Evolutionary conservation across 2,113 vertebrate genomes (phyloP).

Genomic region (Nematolebias whitei): DNA sequence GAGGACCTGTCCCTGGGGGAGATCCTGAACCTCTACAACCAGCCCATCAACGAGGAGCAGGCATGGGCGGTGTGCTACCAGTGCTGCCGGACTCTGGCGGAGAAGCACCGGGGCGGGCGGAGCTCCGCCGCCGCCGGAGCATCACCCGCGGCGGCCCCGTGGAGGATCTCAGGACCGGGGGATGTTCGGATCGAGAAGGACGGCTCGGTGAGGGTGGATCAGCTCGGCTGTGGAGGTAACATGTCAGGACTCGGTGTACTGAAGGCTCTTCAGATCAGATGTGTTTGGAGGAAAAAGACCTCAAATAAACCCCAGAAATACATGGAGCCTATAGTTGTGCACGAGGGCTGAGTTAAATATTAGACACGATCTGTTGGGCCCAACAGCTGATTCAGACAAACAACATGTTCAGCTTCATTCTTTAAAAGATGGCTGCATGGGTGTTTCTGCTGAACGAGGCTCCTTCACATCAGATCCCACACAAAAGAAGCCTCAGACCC

Average conservation of each 20-base stretch:
- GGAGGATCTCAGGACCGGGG: slow-evolving; percentile 72
- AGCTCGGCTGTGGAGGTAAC: slow-evolving; percentile 66
- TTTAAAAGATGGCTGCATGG: too few species aligned
- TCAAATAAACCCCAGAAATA: too few species aligned
- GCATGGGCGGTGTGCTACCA: slow-evolving; percentile 98
- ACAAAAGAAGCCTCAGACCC: slow-evolving; percentile 58
- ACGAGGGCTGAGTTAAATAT: too few species aligned
- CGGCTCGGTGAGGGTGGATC: slow-evolving; percentile 80
- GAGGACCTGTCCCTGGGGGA: slow-evolving; percentile 87
- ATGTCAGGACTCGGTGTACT: neutral
- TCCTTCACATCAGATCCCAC: slow-evolving; percentile 31
- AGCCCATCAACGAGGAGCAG: slow-evolving; percentile 98
- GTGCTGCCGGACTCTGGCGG: slow-evolving; percentile 85
- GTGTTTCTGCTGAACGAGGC: slow-evolving; percentile 26
- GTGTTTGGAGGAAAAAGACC: too few species aligned
- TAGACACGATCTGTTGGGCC: too few species aligned
- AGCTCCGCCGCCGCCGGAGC: slow-evolving; percentile 49
- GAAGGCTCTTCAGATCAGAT: neutral
- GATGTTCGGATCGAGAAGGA: slow-evolving; percentile 86
- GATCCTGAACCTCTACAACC: slow-evolving; percentile 89
- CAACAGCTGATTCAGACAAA: neutral
- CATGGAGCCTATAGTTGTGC: too few species aligned
- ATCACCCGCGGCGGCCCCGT: slow-evolving; percentile 24
- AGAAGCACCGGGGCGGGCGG: slow-evolving; percentile 57
- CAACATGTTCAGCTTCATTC: too few species aligned